A percentile compares a stretch with the other conserved stretches of the same genome.
These are phyloP conservation scores for Furcifer pardalis DNA, from an alignment of 2,797 vertebrate genomes.

Conservation along the genomic window DNA sequence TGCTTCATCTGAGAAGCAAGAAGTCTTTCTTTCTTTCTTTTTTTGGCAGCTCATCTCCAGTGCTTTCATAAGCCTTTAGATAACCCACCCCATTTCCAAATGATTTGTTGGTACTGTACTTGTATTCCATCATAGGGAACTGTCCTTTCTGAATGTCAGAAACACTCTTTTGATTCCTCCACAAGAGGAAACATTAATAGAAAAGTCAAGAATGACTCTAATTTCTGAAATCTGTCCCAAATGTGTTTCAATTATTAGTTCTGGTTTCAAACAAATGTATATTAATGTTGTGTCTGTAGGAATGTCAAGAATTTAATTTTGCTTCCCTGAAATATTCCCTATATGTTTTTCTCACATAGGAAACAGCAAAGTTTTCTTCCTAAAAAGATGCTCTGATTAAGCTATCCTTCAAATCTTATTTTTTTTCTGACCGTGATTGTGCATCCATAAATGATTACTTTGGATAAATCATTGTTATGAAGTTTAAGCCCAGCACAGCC, in stretches of 20 bases:
- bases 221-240: neutral
- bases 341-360: neutral
- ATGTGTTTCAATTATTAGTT: neutral
- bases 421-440: neutral
- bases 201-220: neutral
- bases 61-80: neutral
- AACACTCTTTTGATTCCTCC: neutral
- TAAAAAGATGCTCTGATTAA: neutral
- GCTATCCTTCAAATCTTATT: neutral
- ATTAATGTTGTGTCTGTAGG: neutral
- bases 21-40: neutral
- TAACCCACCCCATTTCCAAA: neutral
- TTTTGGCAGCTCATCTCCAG: neutral
- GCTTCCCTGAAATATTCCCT: neutral
- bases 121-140: neutral
- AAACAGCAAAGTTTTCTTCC: neutral
- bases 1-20: neutral
- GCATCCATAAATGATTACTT: neutral
- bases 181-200: neutral
- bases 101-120: neutral
- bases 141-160: neutral
- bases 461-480: neutral
- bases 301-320: neutral
- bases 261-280: neutral
- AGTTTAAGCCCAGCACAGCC: neutral